Conservation (phyloP, 1,140 invertebrate genomes). For the Drosophila cardini region DNA sequence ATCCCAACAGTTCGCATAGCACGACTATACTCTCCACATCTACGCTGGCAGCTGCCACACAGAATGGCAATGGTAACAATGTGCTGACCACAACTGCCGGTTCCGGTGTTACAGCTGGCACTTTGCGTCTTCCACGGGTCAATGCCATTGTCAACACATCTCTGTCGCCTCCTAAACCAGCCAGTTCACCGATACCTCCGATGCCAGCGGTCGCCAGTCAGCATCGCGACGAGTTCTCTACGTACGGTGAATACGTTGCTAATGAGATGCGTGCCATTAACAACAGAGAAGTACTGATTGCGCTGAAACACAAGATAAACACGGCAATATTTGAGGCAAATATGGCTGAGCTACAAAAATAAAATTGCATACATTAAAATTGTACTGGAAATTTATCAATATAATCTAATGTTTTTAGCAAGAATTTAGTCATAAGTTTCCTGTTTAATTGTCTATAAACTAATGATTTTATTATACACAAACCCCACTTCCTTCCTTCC, state of each 20-base stretch:
- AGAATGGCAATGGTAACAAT: conserved; percentile 48
- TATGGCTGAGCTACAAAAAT: conserved; percentile 82
- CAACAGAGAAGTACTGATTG: conserved; percentile 73
- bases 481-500: not conserved
- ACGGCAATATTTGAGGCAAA: conserved; percentile 83
- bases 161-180: conserved; percentile 47
- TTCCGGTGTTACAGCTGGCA: conserved; percentile 21
- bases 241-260: conserved; percentile 81
- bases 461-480: not conserved
- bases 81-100: conserved; percentile 24
- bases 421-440: conserved; percentile 61
- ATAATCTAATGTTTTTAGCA: conserved; percentile 51
- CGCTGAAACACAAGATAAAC: conserved; percentile 83
- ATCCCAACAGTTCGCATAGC: conserved; percentile 45
- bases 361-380: conserved; percentile 16
- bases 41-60: conserved; percentile 37
- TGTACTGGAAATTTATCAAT: conserved; percentile 15
- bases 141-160: conserved; percentile 47
- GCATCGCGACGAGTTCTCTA: conserved; percentile 72
- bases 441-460: conserved; percentile 22
- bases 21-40: conserved; percentile 60
- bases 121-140: conserved; percentile 55
- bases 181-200: conserved; percentile 49
- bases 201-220: conserved; percentile 3
- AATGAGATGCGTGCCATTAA: conserved; percentile 80